Percentiles rank a stretch among this genome's conserved stretches.
phyloP scores from a whole-genome alignment of 2,888 invertebrate genomes.

The Lithophane semibrunnea region DNA sequence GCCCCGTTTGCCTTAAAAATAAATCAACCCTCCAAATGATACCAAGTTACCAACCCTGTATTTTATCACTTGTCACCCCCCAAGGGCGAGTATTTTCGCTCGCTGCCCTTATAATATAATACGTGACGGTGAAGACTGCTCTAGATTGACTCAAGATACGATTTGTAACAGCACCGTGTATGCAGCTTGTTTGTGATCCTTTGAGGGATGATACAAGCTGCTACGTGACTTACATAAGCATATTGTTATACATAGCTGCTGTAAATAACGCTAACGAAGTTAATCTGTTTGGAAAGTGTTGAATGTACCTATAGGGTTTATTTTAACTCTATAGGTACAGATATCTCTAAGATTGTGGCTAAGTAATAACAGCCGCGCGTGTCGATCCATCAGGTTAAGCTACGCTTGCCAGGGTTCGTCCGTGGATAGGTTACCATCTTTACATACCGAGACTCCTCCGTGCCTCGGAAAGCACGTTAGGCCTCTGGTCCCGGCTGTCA shows the following conservation, averaged over 20 bases:
- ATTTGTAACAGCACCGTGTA: conserved; percentile 1
- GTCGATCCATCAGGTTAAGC: no score
- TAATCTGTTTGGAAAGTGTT: background rate
- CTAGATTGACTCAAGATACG: conserved; percentile 37
- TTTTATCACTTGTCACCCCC: conserved; percentile 17
- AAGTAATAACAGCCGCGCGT: no score
- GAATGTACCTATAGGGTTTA: no score
- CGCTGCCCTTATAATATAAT: conserved; percentile 36
- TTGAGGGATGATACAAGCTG: background rate
- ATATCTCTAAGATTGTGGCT: no score
- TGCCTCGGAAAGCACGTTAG: no score
- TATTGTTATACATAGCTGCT: background rate
- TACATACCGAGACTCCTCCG: no score
- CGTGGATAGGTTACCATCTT: no score
- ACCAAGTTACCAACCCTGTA: conserved; percentile 17
- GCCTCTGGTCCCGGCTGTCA: no score
- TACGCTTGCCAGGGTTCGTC: no score
- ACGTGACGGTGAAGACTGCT: conserved; percentile 39
- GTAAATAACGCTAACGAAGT: background rate
- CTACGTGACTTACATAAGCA: conserved; percentile 12
- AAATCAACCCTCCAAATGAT: conserved; percentile 1
- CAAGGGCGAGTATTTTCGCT: conserved; percentile 30
- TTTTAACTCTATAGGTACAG: no score
- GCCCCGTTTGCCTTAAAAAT: background rate
- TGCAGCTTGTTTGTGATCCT: conserved; percentile 20